A percentile compares a stretch with the other conserved stretches of the same genome.
phyloP scores from a whole-genome alignment of 2,888 invertebrate genomes.

The Autographa pulchrina region DNA sequence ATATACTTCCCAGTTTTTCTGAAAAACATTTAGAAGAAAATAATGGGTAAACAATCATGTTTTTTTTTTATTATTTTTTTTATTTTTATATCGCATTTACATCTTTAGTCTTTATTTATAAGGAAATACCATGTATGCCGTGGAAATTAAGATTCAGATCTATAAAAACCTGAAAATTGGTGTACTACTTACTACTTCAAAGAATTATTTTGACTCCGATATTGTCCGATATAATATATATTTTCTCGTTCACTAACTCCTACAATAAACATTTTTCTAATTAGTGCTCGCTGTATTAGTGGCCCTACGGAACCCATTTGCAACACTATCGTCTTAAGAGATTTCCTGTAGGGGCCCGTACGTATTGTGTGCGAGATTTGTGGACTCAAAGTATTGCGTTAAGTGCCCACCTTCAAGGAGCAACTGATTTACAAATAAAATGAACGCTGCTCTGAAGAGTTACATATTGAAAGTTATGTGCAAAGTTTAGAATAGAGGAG shows the following conservation, averaged over 20 bases:
- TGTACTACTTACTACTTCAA: no score
- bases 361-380: conserved; percentile 64
- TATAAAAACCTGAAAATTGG: no score
- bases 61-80: no score
- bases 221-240: no score
- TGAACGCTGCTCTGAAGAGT: conserved; percentile 6
- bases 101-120: no score
- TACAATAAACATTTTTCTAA: not conserved
- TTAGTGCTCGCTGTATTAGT: conserved; percentile 31
- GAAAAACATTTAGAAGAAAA: no score
- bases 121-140: no score
- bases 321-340: conserved; percentile 69
- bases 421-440: conserved; percentile 45
- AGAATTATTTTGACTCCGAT: no score
- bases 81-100: no score
- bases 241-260: no score
- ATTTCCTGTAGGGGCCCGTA: conserved; percentile 50
- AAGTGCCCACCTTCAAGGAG: conserved; percentile 61
- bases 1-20: not conserved
- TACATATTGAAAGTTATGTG: conserved; percentile 12
- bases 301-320: conserved; percentile 62
- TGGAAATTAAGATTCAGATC: no score
- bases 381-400: conserved; percentile 62
- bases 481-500: not conserved
- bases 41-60: no score